Percentiles rank a stretch among this genome's conserved stretches.
Evolutionary conservation across 1,140 invertebrate species (phyloP).

Genomic region (Alviniconcha marisindica): DNA sequence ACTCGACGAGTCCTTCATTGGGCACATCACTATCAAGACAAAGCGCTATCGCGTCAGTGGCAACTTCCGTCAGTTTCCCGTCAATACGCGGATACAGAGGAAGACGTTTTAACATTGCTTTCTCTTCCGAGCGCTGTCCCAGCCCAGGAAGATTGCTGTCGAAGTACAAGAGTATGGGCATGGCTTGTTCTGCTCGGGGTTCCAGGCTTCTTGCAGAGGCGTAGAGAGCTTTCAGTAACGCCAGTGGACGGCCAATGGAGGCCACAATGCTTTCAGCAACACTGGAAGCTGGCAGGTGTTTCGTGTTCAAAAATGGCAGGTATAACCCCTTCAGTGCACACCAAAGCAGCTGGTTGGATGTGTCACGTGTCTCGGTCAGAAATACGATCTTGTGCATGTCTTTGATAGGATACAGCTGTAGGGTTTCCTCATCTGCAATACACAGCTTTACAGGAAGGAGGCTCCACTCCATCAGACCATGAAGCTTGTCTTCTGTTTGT

Average conservation of each 20-base stretch:
- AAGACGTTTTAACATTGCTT: not conserved
- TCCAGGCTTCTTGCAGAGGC: not conserved
- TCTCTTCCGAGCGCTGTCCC: not conserved
- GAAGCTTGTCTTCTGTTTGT: not conserved
- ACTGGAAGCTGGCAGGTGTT: not conserved
- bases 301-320: not conserved
- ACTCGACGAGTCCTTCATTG: not conserved
- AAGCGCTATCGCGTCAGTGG: not conserved
- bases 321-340: not conserved
- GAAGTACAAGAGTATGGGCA: not conserved
- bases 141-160: conserved; percentile 5
- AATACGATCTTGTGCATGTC: not conserved
- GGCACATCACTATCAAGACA: not conserved
- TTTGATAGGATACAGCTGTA: conserved; percentile 21
- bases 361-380: not conserved
- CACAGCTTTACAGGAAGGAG: conserved; percentile 1
- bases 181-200: not conserved
- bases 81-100: conserved; percentile 11
- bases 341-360: not conserved
- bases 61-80: not conserved
- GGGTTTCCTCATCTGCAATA: not conserved
- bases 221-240: not conserved
- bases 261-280: not conserved
- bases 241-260: conserved; percentile 23
- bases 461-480: not conserved